A percentile compares a stretch with the other conserved stretches of the same genome.
Conservation (phyloP, 2,888 invertebrate genomes). For the Corbicula japonica region DNA sequence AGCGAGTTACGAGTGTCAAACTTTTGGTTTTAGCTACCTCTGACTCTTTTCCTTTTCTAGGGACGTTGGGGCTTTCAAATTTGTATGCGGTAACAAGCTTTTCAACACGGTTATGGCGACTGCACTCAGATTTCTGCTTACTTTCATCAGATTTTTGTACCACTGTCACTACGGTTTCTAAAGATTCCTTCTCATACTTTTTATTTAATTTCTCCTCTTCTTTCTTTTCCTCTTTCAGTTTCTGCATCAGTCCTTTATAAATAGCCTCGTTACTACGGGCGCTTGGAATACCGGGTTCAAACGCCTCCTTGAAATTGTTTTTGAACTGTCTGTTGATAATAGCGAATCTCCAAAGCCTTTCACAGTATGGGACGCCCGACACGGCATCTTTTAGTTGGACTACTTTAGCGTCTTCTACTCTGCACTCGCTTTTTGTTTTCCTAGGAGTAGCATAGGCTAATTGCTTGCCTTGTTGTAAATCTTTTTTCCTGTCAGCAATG, state of each 20-base stretch:
- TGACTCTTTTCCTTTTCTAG: too few relatives aligned
- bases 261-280: slow-evolving; percentile 57
- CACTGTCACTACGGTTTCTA: too few relatives aligned
- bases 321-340: slow-evolving; percentile 50
- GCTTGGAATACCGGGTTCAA: slow-evolving; percentile 14
- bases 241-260: slow-evolving; percentile 42
- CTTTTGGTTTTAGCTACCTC: too few relatives aligned
- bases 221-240: slow-evolving; percentile 41
- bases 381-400: slow-evolving; percentile 47
- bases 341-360: slow-evolving; percentile 61
- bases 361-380: slow-evolving; percentile 45
- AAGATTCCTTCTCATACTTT: slow-evolving; percentile 6
- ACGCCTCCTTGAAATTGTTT: neutral
- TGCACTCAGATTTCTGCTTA: too few relatives aligned
- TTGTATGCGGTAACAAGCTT: too few relatives aligned
- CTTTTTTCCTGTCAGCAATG: neutral
- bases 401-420: slow-evolving; percentile 35
- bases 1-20: neutral
- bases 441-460: neutral
- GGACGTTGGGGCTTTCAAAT: too few relatives aligned
- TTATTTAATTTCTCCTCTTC: neutral
- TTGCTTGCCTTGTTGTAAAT: neutral
- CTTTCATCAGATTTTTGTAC: too few relatives aligned
- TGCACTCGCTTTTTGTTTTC: slow-evolving; percentile 54
- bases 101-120: too few relatives aligned